phyloP scores from a whole-genome alignment of 2,113 vertebrate genomes.

The Empidonax alnorum region DNA sequence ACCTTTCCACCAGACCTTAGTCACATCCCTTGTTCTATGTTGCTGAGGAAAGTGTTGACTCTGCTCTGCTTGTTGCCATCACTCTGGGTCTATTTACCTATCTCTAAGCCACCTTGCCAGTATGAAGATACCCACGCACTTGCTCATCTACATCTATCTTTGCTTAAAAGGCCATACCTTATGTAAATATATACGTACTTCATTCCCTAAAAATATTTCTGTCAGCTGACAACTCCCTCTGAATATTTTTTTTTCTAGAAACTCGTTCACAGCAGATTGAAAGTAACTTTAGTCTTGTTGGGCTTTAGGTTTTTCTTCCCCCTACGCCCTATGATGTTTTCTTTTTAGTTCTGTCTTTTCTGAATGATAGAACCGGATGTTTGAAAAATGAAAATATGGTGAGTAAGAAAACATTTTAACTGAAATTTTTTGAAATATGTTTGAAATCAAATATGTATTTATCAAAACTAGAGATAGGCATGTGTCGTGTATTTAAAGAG shows the following conservation, averaged over 20 bases:
- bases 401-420: not conserved
- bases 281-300: not conserved
- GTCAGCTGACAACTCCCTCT: constrained; percentile 25
- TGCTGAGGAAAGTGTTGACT: not conserved
- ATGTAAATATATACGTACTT: constrained; percentile 28
- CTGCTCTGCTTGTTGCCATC: not conserved
- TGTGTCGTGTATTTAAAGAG: not conserved
- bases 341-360: not conserved
- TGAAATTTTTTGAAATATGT: not conserved
- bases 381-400: not conserved
- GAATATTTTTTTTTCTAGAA: not conserved
- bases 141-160: constrained; percentile 25
- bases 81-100: not conserved
- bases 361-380: not conserved
- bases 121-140: not conserved
- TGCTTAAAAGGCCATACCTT: constrained; percentile 33
- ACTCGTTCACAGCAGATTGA: not conserved
- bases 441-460: not conserved
- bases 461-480: not conserved
- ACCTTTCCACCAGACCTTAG: not conserved
- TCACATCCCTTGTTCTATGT: not conserved
- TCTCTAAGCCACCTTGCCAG: not conserved
- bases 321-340: not conserved
- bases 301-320: not conserved
- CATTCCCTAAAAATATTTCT: constrained; percentile 40